Evolutionary conservation across 92 coral and sea anemone genomes (phyloP), one percentile per base, ranked within the genome.

Genomic region (Umimayanthus kanabou): DNA sequence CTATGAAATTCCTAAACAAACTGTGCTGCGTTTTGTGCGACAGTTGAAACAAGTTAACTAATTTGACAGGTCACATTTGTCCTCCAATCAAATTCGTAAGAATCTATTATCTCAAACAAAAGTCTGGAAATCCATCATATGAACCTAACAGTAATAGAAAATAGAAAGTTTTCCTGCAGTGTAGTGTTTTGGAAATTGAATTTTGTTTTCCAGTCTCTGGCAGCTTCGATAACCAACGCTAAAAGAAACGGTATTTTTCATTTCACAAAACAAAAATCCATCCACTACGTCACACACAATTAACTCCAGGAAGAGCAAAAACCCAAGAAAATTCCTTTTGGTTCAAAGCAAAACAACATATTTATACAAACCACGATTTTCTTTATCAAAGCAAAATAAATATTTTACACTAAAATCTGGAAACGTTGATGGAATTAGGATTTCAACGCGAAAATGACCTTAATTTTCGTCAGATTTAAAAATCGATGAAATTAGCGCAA

Each of bases 1-100:
- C 47, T 22, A 75, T 75, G 79, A n/a, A 75, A 75, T 75, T 75
- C 28, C 53, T 39, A 75, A 75, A 75, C 53, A 75, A 75, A 75
- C 5, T 39, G 26, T 75, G 13, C 39, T 26, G 79, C 9, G 45
- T 6, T 37, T 73, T 75, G 79, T 18, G 26, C 79, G 0, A n/a
- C 25, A 25, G 30, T 15, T 39, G 20, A 75, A 75, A 18, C 18
- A 4, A 20, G 47, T 75, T 33, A 73, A 73, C n/a, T 15, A 30
- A 73, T 37, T 73, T 43, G 45, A 75, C 79, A 75, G 79, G 79
- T 20, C 26, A 43, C 14, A 39, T 75, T 39, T 75, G 50, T 0
- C 30, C 13, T 22, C 79, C 79, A 75, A 73, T 73, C n/a, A 37
- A 16, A 39, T 9, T 30, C 22, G 45, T 73, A 37, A 73, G 47